phyloP scores from a whole-genome alignment of 1,140 invertebrate species.

The Spodoptera litura region DNA sequence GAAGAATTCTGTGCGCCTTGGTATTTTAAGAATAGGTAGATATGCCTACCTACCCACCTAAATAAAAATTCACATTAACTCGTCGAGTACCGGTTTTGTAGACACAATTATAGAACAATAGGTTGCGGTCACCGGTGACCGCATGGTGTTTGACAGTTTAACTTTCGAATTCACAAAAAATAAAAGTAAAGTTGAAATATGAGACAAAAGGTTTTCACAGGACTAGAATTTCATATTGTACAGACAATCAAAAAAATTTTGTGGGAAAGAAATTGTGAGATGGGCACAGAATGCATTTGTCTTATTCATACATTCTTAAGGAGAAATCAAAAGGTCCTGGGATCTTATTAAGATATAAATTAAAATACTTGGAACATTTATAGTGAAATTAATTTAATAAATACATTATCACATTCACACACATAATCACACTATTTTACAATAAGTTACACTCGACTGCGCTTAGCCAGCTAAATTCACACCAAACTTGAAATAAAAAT shows the following conservation, averaged over 20 bases:
- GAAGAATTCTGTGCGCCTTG: too few species aligned
- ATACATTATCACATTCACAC: conserved; percentile 79
- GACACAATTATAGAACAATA: too few species aligned
- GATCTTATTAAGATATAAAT: conserved; percentile 37
- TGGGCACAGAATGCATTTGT: not conserved
- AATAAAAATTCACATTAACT: not conserved
- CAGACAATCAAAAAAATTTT: not conserved
- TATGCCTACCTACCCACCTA: not conserved
- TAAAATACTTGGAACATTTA: not conserved
- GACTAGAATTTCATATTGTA: not conserved
- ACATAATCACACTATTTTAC: conserved; percentile 78
- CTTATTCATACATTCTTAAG: not conserved
- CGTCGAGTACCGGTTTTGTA: too few species aligned
- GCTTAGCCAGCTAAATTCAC: conserved; percentile 49
- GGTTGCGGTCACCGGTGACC: too few species aligned
- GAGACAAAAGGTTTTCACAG: conserved; percentile 11
- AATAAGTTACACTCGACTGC: conserved; percentile 67
- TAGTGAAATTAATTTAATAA: conserved; percentile 67
- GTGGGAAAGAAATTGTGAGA: not conserved
- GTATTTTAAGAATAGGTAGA: too few species aligned
- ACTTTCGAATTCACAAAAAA: not conserved
- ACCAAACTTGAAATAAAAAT: conserved; percentile 48
- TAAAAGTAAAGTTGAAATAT: not conserved
- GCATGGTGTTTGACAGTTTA: too few species aligned
- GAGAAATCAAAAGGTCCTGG: not conserved